Evolutionary conservation across 1,140 invertebrate species (phyloP).

Genomic region (Meteorus sp.): DNA sequence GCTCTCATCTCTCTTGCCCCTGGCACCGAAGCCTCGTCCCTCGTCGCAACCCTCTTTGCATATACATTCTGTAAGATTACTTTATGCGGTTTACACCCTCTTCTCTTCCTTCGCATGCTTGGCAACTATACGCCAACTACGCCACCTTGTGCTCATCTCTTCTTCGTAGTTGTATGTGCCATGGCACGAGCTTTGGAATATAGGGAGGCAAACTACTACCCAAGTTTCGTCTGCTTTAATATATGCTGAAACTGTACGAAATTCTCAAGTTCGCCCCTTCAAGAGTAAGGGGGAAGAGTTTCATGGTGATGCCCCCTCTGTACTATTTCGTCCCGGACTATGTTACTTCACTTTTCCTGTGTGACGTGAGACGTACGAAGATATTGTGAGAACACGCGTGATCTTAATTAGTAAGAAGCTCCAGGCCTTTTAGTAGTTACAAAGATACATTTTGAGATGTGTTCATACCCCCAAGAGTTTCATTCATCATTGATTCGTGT

Average conservation of each 20-base stretch:
- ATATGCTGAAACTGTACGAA: constrained; percentile 55
- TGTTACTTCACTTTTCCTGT: constrained; percentile 23
- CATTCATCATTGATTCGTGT: no score
- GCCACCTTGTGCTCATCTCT: constrained; percentile 25
- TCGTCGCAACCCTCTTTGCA: constrained; percentile 58
- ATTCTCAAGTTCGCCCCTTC: constrained; percentile 47
- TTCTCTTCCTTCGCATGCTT: constrained; percentile 19
- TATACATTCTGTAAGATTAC: constrained; percentile 63
- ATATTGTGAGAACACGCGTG: constrained; percentile 51
- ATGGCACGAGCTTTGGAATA: constrained; percentile 33
- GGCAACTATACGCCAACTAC: no score
- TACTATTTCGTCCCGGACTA: constrained; percentile 17
- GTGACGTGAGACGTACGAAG: constrained; percentile 12
- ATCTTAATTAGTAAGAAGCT: constrained; percentile 59
- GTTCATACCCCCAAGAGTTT: no score
- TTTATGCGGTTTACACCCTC: constrained; percentile 59
- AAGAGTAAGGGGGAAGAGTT: constrained; percentile 34
- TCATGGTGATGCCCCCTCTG: constrained; percentile 14
- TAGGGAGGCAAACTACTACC: constrained; percentile 54
- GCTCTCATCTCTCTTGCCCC: constrained; percentile 34
- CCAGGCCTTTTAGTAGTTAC: constrained; percentile 29
- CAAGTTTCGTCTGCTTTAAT: constrained; percentile 54
- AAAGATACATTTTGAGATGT: neutral
- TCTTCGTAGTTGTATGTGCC: constrained; percentile 23
- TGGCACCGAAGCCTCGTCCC: constrained; percentile 24